Percentiles rank a stretch among this genome's conserved stretches.
These are phyloP conservation scores for Ahaetulla prasina DNA, from an alignment of 2,113 vertebrate species.

Conservation along the genomic window DNA sequence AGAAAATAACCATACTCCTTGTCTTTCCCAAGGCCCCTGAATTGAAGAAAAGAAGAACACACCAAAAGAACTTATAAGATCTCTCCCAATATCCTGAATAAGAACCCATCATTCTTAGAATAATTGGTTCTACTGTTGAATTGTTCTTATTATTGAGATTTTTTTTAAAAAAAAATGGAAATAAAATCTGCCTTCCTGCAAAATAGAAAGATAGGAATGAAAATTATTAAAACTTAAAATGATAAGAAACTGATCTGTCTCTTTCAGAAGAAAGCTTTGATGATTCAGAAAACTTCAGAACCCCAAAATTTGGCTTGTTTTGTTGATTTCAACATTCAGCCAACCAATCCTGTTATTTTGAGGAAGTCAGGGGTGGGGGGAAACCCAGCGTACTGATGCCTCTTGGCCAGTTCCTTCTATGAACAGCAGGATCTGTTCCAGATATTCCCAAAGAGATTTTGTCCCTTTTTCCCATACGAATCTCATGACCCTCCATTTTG, in stretches of 20 bases:
- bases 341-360: background rate
- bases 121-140: background rate
- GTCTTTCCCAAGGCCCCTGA: background rate
- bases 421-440: background rate
- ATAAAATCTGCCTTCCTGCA: background rate
- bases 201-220: background rate
- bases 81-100: background rate
- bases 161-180: background rate
- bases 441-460: background rate
- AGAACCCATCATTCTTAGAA: background rate
- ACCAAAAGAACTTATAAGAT: background rate
- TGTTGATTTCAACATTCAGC: background rate
- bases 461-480: background rate
- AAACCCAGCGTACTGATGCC: background rate
- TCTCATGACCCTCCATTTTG: slow-evolving; percentile 23
- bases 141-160: background rate
- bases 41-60: background rate
- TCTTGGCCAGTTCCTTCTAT: background rate
- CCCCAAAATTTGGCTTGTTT: no score
- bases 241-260: background rate
- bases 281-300: background rate
- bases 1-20: background rate
- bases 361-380: background rate
- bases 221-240: background rate
- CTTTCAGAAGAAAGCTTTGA: background rate